Conservation (phyloP, 2,888 invertebrate species). For the Pocota personata region DNA sequence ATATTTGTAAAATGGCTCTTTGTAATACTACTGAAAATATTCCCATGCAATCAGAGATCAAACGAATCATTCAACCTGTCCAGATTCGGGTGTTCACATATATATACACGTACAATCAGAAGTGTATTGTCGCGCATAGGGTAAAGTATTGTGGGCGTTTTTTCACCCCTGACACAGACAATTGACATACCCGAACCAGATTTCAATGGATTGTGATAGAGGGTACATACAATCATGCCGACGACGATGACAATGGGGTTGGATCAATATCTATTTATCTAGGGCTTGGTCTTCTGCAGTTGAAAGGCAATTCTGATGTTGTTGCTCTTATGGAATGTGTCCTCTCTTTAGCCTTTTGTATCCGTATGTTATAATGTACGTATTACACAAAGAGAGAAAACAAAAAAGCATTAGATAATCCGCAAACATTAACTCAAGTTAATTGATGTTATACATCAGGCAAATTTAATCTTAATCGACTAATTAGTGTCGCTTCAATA, state of each 20-base stretch:
- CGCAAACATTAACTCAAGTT: slow-evolving; percentile 72
- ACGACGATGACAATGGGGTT: slow-evolving; percentile 53
- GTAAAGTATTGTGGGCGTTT: slow-evolving; percentile 61
- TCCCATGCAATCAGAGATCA: slow-evolving; percentile 69
- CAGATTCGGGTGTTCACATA: slow-evolving; percentile 60
- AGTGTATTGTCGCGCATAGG: slow-evolving; percentile 51
- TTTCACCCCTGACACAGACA: slow-evolving; percentile 59
- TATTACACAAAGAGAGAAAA: slow-evolving; percentile 16
- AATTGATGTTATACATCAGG: slow-evolving; percentile 67
- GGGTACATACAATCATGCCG: slow-evolving; percentile 11
- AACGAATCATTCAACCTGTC: slow-evolving; percentile 72
- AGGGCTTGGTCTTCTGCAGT: slow-evolving; percentile 69
- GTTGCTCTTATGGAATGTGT: slow-evolving; percentile 53
- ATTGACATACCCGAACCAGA: slow-evolving; percentile 45
- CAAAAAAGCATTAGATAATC: slow-evolving; percentile 60
- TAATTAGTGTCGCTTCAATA: slow-evolving; percentile 67
- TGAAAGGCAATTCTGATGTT: slow-evolving; percentile 65
- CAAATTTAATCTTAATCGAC: slow-evolving; percentile 70
- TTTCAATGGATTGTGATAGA: slow-evolving; percentile 49
- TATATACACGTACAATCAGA: slow-evolving; percentile 39
- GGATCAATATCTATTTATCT: slow-evolving; percentile 73
- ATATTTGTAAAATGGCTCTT: slow-evolving; percentile 44
- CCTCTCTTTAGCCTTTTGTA: slow-evolving; percentile 56
- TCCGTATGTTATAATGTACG: too few species aligned
- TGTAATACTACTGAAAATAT: slow-evolving; percentile 48